Percentiles rank a stretch among this genome's conserved stretches.
phyloP scores from a whole-genome alignment of 2,797 vertebrate genomes.

The Glossophaga mutica region DNA sequence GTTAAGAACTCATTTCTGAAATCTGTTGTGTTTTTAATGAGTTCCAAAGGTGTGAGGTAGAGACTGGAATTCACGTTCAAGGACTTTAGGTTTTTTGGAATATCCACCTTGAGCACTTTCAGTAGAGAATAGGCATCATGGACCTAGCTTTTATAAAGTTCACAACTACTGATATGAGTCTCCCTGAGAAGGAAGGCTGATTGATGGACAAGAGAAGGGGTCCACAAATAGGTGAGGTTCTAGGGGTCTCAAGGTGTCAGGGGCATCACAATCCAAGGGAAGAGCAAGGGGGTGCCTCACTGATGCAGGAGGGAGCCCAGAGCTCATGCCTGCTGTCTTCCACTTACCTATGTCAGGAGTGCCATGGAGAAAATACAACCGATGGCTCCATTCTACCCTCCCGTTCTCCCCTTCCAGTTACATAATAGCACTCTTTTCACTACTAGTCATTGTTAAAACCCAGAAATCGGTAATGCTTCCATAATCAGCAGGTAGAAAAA shows the following conservation, averaged over 20 bases:
- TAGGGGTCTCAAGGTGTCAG: rapidly evolving
- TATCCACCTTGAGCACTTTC: not conserved
- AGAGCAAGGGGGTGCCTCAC: not conserved
- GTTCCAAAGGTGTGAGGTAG: not conserved
- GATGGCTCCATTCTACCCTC: rapidly evolving
- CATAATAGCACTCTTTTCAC: not conserved
- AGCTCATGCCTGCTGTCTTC: not conserved
- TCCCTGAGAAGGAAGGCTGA: not conserved
- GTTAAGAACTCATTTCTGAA: not conserved
- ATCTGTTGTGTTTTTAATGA: not conserved
- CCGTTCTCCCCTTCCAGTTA: not conserved
- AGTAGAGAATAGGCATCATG: not conserved
- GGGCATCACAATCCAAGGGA: not conserved
- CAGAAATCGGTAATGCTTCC: not conserved
- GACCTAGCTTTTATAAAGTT: not conserved
- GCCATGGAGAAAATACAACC: rapidly evolving
- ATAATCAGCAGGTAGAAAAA: not conserved
- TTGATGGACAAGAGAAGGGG: not conserved
- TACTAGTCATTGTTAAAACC: not conserved
- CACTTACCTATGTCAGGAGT: not conserved
- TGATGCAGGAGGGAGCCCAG: rapidly evolving
- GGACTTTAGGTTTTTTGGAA: not conserved
- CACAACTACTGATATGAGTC: too few relatives aligned
- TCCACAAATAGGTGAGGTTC: rapidly evolving
- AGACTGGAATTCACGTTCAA: not conserved